Evolutionary conservation across 1,140 invertebrate species (phyloP), one percentile per base, ranked within the genome.

Genomic region (Pristionchus pacificus): DNA sequence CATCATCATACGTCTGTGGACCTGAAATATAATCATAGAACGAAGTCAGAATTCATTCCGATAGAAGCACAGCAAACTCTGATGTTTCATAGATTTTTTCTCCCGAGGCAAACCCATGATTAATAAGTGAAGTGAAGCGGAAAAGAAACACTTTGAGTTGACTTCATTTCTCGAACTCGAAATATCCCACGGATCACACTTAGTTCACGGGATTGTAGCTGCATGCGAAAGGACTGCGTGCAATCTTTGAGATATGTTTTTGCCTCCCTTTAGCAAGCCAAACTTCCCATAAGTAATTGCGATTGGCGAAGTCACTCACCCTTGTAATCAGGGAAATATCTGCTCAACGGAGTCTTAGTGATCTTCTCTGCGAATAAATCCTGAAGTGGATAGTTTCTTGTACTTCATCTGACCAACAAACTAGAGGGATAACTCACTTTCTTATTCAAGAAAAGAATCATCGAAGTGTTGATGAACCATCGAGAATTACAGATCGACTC

Each of bases 1-100:
- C 94, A 86, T 98, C 95, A 77, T 94, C 92, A 85, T 97, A 98
- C 80, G 95, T 94, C 88, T 98, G 94, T 77, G 92, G 92, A 27
- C 80, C 80, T 82, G 68, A 69, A 81, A 73, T 49, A n/a, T 25
- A 14, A 70, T 30, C 14, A 1, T 30, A 62, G 32, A 60, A 27
- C 62, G 38, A 77, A 75, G 55, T 63, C 19, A 32, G 29, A 63
- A 14, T 27, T 25, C 30, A 63, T 59, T 65, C 64, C 49, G 59
- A 15, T 60, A 24, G 19, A 24, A 32, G 58, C 1, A 68, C 58
- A 68, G 24, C 61, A 19, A 66, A n/a, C 15, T 65, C 15, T 24
- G 15, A 65, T 68, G 13, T 0, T 2, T 30, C 2, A 2, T 2
- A 1, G 65, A 29, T 10, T 1, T 2, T 10, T 6, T 58, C 15